A percentile compares a stretch with the other conserved stretches of the same genome.
Conservation (phyloP, 2,888 invertebrate species). For the Acronicta alni region DNA sequence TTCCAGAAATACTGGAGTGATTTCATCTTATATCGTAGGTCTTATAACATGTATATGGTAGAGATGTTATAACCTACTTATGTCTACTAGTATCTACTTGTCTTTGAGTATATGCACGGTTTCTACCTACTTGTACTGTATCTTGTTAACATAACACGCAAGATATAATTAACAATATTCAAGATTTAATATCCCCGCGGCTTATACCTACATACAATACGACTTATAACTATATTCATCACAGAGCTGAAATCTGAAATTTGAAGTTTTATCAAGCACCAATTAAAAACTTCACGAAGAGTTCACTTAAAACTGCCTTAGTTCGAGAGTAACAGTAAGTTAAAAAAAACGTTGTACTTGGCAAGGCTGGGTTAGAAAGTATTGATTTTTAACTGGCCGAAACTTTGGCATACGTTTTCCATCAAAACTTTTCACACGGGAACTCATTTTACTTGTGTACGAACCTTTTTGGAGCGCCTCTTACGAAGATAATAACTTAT, state of each 20-base stretch:
- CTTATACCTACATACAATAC: constrained; percentile 19
- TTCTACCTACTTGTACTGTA: constrained; percentile 13
- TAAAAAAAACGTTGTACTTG: constrained; percentile 10
- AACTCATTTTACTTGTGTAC: constrained; percentile 57
- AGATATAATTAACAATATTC: constrained; percentile 13
- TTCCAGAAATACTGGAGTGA: no score
- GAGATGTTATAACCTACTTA: no score
- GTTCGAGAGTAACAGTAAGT: constrained; percentile 5
- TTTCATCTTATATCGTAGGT: no score
- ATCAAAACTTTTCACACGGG: constrained; percentile 63
- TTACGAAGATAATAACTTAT: constrained; percentile 54
- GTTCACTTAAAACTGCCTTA: constrained; percentile 12
- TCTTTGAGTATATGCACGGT: constrained; percentile 6
- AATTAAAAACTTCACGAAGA: constrained; percentile 34
- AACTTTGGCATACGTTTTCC: constrained; percentile 59
- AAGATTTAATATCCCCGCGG: constrained; percentile 23
- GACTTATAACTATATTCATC: no score
- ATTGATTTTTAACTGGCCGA: constrained; percentile 52
- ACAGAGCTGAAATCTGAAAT: constrained; percentile 19
- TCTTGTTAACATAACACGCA: constrained; percentile 12
- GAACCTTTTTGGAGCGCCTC: constrained; percentile 46
- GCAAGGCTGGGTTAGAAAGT: constrained; percentile 9
- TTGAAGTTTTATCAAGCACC: constrained; percentile 32
- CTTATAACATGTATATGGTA: no score
- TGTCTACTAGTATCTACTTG: no score